Conservation (phyloP, 1,140 invertebrate genomes). For the Lanistes nyassanus region DNA sequence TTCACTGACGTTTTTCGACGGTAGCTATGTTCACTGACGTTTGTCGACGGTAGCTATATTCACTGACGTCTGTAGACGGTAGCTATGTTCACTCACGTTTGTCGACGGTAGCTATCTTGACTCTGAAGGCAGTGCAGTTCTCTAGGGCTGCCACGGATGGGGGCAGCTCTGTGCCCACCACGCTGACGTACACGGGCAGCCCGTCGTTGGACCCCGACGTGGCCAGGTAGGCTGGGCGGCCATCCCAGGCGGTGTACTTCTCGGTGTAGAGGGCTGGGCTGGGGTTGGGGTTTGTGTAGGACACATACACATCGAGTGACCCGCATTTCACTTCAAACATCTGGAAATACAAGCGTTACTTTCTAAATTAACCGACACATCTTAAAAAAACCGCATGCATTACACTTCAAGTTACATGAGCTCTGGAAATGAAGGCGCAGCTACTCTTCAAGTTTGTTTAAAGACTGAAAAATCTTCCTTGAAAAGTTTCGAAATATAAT, state of each 20-base stretch:
- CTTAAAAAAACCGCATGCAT: too few species aligned
- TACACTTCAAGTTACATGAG: too few species aligned
- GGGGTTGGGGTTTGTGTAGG: conserved; percentile 32
- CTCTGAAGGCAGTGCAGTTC: conserved; percentile 6
- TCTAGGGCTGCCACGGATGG: not conserved
- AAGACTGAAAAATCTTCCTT: too few species aligned
- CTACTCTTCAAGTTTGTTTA: too few species aligned
- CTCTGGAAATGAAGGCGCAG: too few species aligned
- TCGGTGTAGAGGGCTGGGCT: conserved; percentile 29
- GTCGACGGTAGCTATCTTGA: not conserved
- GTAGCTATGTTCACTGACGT: too few species aligned
- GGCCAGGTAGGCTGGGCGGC: conserved; percentile 22
- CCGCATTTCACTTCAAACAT: conserved; percentile 31
- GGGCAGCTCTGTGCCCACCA: not conserved
- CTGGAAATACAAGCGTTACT: not conserved
- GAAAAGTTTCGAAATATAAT: too few species aligned
- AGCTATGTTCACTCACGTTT: too few species aligned
- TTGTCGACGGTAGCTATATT: too few species aligned
- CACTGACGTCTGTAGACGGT: too few species aligned
- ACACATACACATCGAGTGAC: conserved; percentile 31
- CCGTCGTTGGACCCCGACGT: not conserved
- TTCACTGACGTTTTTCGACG: too few species aligned
- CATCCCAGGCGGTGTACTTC: conserved; percentile 27
- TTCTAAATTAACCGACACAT: too few species aligned
- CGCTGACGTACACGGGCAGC: conserved; percentile 8